phyloP scores from a whole-genome alignment of 2,113 vertebrate species.

The Seriola rivoliana region DNA sequence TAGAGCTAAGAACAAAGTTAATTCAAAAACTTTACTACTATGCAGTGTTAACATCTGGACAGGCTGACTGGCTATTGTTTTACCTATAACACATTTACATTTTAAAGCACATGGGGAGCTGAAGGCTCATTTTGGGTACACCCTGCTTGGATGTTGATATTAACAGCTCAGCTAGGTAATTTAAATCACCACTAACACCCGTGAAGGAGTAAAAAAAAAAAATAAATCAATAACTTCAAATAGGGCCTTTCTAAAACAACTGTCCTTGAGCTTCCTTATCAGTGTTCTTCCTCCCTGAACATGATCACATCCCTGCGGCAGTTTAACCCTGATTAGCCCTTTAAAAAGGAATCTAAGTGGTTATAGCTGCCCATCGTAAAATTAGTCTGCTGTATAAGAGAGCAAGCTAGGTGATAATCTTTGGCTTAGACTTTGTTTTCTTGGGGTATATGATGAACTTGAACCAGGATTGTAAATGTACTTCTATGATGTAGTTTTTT shows the following conservation, averaged over 20 bases:
- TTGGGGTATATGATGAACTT: background rate
- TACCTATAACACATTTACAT: background rate
- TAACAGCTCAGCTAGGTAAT: conserved; percentile 13
- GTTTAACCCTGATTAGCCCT: conserved; percentile 50
- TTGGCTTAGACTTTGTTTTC: background rate
- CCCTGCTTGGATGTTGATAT: background rate
- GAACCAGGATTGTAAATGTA: background rate
- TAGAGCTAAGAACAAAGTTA: background rate
- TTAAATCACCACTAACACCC: conserved; percentile 13
- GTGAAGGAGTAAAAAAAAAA: background rate
- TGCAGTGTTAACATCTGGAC: background rate
- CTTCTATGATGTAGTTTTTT: no score
- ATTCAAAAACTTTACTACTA: background rate
- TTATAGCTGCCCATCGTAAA: conserved; percentile 10
- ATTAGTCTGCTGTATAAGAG: background rate
- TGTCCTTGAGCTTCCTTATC: conserved; percentile 56
- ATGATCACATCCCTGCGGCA: conserved; percentile 50
- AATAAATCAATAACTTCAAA: conserved; percentile 55
- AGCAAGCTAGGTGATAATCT: background rate
- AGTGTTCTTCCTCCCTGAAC: conserved; percentile 29
- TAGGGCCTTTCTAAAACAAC: conserved; percentile 39
- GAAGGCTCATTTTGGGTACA: no score
- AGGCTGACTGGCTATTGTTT: background rate
- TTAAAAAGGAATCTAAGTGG: conserved; percentile 7
- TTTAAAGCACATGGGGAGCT: background rate